A percentile compares a stretch with the other conserved stretches of the same genome.
Evolutionary conservation across 2,888 invertebrate genomes (phyloP).

Genomic region (Cantharis flavilabris): DNA sequence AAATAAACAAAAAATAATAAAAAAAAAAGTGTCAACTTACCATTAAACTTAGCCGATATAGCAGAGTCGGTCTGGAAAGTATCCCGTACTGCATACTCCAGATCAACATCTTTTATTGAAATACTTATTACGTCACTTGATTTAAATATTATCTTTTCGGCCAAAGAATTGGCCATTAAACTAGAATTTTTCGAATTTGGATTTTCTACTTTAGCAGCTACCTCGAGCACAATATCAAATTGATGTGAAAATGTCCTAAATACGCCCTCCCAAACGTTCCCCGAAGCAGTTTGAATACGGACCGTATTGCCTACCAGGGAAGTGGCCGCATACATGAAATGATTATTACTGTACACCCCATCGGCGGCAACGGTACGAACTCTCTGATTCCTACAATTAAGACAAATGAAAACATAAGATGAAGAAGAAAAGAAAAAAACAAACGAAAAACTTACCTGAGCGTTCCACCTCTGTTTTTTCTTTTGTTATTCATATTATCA

Average conservation of each 20-base stretch:
- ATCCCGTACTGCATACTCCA: conserved; percentile 87
- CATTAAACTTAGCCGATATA: conserved; percentile 83
- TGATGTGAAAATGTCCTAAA: conserved; percentile 87
- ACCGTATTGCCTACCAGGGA: conserved; percentile 83
- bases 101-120: conserved; percentile 81
- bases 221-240: conserved; percentile 85
- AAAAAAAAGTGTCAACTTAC: conserved; percentile 52
- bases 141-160: conserved; percentile 83
- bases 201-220: conserved; percentile 80
- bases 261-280: conserved; percentile 82
- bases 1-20: not conserved
- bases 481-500: conserved; percentile 78
- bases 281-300: conserved; percentile 81
- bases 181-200: conserved; percentile 58
- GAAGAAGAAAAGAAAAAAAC: not conserved
- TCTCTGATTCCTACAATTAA: conserved; percentile 65
- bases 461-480: conserved; percentile 81
- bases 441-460: conserved; percentile 64
- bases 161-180: conserved; percentile 70
- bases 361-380: conserved; percentile 73
- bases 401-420: not conserved
- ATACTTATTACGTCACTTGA: conserved; percentile 83
- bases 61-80: conserved; percentile 88
- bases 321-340: conserved; percentile 88
- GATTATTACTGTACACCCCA: conserved; percentile 87